Evolutionary conservation across 2,797 vertebrate genomes (phyloP).

Genomic region (Mastacembelus armatus): DNA sequence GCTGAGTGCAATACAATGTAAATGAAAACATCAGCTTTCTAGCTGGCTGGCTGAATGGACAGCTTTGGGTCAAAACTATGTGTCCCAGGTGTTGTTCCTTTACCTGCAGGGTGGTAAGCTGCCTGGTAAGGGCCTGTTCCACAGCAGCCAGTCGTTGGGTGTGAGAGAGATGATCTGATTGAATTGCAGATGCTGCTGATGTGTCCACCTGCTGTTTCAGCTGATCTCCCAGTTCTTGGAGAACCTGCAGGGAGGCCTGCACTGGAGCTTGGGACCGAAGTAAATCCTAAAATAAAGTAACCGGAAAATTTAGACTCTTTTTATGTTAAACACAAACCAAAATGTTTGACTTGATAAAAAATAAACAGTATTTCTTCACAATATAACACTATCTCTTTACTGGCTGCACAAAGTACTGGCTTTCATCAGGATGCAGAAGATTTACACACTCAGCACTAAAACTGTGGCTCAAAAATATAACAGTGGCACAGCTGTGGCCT

Average conservation of each 20-base stretch:
- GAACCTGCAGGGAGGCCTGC: conserved; percentile 88
- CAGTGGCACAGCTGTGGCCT: neutral
- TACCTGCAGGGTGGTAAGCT: conserved; percentile 91
- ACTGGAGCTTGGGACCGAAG: conserved; percentile 83
- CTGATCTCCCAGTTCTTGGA: conserved; percentile 91
- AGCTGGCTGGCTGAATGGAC: neutral
- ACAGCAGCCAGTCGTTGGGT: conserved; percentile 85
- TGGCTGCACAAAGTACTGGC: neutral
- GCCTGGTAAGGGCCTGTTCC: conserved; percentile 89
- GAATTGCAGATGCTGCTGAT: conserved; percentile 90
- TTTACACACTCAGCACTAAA: neutral
- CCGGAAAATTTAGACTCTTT: neutral
- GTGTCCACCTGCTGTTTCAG: conserved; percentile 93
- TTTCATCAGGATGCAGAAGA: neutral
- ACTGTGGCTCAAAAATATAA: neutral
- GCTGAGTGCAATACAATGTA: too few relatives aligned
- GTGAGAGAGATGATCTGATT: conserved; percentile 90
- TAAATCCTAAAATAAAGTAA: conserved; percentile 82
- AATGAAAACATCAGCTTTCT: neutral
- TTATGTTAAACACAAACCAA: too few relatives aligned
- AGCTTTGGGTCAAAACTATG: neutral
- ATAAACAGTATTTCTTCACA: too few relatives aligned
- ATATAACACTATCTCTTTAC: neutral
- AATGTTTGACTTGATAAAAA: neutral
- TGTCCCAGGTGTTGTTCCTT: neutral